Conservation (phyloP, 2,888 invertebrate genomes). For the Phasia obesa region DNA sequence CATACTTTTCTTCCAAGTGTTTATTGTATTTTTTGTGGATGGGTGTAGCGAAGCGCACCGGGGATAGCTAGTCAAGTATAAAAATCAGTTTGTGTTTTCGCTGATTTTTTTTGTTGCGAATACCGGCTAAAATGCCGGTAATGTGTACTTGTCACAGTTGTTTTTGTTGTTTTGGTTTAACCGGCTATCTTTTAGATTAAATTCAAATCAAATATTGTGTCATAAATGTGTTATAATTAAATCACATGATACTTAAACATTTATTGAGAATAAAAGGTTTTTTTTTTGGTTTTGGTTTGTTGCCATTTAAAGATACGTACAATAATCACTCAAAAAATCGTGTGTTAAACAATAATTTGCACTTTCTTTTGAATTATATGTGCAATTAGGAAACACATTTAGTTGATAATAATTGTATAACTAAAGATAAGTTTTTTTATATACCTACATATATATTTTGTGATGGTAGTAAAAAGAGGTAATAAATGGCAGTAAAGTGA, state of each 20-base stretch:
- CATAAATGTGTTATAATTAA: conserved; percentile 34
- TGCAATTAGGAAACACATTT: conserved; percentile 14
- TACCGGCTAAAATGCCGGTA: neutral
- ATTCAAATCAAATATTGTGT: conserved; percentile 5
- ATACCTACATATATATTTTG: too few relatives aligned
- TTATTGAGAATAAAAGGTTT: conserved; percentile 2
- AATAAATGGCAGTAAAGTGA: neutral
- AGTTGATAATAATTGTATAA: conserved; percentile 7
- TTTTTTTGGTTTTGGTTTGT: conserved; percentile 15
- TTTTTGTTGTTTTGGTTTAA: neutral
- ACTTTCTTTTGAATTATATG: conserved; percentile 11
- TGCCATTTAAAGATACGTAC: conserved; percentile 28
- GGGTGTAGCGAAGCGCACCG: too few relatives aligned
- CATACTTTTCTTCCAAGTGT: too few relatives aligned
- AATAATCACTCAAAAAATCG: conserved; percentile 28
- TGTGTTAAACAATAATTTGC: neutral
- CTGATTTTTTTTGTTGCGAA: too few relatives aligned
- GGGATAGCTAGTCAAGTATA: too few relatives aligned
- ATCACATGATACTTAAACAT: conserved; percentile 52
- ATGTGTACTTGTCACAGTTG: neutral
- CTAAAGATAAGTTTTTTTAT: conserved; percentile 12
- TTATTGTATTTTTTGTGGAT: too few relatives aligned
- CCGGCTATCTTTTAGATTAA: neutral
- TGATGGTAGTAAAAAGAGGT: too few relatives aligned
- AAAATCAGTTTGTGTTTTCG: too few relatives aligned